phyloP scores from a whole-genome alignment of 2,797 vertebrate species.

The Ataeniobius toweri region DNA sequence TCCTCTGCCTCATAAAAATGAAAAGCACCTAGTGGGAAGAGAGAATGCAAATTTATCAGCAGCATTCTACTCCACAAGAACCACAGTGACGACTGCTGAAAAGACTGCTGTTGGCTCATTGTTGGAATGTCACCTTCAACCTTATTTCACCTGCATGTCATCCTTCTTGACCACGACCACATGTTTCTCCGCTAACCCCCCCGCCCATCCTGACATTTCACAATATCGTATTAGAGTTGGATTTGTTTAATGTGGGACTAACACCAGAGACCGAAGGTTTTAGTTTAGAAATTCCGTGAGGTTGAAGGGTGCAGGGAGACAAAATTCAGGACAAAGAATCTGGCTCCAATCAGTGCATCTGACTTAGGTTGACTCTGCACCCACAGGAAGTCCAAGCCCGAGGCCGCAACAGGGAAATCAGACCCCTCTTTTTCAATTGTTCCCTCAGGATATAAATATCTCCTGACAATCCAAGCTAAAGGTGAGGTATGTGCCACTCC shows the following conservation, averaged over 20 bases:
- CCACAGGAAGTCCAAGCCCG: constrained; percentile 63
- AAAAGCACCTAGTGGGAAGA: constrained; percentile 46
- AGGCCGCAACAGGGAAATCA: constrained; percentile 59
- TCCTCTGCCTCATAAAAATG: constrained; percentile 59
- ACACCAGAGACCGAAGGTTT: constrained; percentile 46
- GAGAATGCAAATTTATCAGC: constrained; percentile 43
- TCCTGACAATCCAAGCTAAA: constrained; percentile 47
- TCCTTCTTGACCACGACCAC: constrained; percentile 21
- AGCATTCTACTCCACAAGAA: constrained; percentile 40
- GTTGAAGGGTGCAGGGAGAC: constrained; percentile 58
- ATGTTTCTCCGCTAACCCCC: constrained; percentile 10
- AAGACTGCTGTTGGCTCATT: constrained; percentile 1
- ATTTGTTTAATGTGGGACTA: constrained; percentile 49
- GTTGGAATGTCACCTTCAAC: constrained; percentile 42
- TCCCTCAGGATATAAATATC: constrained; percentile 72
- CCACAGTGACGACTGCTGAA: constrained; percentile 13
- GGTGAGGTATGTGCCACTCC: constrained; percentile 44
- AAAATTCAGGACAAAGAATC: constrained; percentile 67
- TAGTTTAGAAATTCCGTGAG: constrained; percentile 62
- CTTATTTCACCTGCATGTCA: constrained; percentile 53
- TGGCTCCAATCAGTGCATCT: constrained; percentile 72
- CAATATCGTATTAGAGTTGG: constrained; percentile 38
- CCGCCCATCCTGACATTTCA: constrained; percentile 39
- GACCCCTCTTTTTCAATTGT: constrained; percentile 67
- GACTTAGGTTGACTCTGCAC: constrained; percentile 62